phyloP scores from a whole-genome alignment of 2,797 vertebrate species.

The Manis crassicaudata region DNA sequence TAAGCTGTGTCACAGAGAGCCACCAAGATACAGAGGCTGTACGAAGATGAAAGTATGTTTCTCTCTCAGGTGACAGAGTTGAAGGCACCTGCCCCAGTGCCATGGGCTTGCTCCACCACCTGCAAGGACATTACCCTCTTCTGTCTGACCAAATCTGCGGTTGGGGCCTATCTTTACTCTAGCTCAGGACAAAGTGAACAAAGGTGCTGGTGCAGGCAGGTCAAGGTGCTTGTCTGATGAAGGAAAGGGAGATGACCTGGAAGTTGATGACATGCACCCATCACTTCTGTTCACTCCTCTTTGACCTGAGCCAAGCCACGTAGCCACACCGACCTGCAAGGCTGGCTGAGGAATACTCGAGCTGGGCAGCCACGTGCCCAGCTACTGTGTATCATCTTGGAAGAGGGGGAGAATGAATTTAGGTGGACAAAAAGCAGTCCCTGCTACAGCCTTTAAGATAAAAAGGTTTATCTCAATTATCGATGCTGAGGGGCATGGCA shows the following conservation, averaged over 20 bases:
- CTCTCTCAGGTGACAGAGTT: background rate
- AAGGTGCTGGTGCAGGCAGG: background rate
- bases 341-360: background rate
- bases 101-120: background rate
- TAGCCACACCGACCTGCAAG: background rate
- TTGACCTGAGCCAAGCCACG: background rate
- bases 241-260: background rate
- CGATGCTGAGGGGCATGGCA: background rate
- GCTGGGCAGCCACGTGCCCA: background rate
- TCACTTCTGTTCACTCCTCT: background rate
- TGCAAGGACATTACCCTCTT: background rate
- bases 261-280: background rate
- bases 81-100: background rate
- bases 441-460: background rate
- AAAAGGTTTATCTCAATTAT: background rate
- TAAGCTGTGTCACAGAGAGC: background rate
- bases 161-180: background rate
- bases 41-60: background rate
- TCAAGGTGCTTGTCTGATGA: background rate
- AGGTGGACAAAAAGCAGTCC: background rate
- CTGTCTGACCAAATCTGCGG: background rate
- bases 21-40: background rate
- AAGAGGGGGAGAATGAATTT: conserved; percentile 25
- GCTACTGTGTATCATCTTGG: background rate
- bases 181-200: background rate